Evolutionary conservation across 2,797 vertebrate species (phyloP), one percentile per base, ranked within the genome.

Genomic region (Chanos chanos): DNA sequence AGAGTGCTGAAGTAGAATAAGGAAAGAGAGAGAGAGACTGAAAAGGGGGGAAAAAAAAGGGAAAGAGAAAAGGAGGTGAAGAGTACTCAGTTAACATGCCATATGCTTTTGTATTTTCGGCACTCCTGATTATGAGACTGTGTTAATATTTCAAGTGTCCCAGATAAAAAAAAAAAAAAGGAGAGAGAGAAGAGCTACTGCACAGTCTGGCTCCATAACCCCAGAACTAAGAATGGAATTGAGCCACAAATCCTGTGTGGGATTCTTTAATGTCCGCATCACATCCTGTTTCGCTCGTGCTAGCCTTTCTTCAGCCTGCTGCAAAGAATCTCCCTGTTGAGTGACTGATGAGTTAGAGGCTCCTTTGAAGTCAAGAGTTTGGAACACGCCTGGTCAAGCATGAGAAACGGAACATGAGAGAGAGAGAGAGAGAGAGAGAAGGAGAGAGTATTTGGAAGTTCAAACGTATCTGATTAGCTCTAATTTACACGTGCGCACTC

Each of bases 331-430:
- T 80, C 73, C 66, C 76, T 63, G 82, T 85, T 84, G 84, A 86
- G 80, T 82, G 85, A 83, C 83, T 87, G 86, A 81, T 87, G 87
- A 87, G 87, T 88, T 83, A 83, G 78, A 79, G 72, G 66, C 81
- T 81, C 76, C 84, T 88, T 88, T 90, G 87, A 87, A 88, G 85
- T 86, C 81, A 85, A 87, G 81, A 84, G 83, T 87, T 86, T 71
- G 83, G 81, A 68, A 81, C 81, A 77, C 74, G 83, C 79, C 83
- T 39, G 77, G 81, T 85, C 81, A 68, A 82, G 85, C 85, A 72
- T 84, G 81, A 87, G 84, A 83, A 85, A 89, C 48, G 33, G 45
- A 30, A 19, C 8, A 15, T 34, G 44, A 7, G 24, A 80, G 79
- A 72, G 31, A 18, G n/a, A 30, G 63, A 9, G 53, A 66, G 60